Conservation (phyloP, 1,140 invertebrate genomes). For the Camponotus vicinus region DNA sequence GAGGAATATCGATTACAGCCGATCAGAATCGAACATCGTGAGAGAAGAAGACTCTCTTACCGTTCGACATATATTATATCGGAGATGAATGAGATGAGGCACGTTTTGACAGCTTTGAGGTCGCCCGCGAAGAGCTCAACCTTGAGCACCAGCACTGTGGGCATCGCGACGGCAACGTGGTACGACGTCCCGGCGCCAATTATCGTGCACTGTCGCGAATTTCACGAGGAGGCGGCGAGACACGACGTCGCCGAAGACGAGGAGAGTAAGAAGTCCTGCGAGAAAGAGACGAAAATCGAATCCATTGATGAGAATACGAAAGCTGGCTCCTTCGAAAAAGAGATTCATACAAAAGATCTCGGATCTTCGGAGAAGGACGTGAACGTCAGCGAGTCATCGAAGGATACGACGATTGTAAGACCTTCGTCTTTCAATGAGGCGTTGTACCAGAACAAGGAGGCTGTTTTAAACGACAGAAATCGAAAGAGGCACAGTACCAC, state of each 20-base stretch:
- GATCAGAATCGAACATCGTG: conserved; percentile 32
- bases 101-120: conserved; percentile 76
- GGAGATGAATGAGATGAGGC: conserved; percentile 79
- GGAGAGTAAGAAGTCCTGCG: neutral
- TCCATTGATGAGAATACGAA: neutral
- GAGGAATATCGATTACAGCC: neutral
- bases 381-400: neutral
- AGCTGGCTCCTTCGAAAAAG: neutral
- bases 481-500: conserved; percentile 78
- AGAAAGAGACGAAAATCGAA: neutral
- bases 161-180: conserved; percentile 74
- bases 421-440: conserved; percentile 37
- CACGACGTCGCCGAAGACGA: neutral
- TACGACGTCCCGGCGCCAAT: conserved; percentile 79
- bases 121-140: conserved; percentile 71
- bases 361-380: neutral
- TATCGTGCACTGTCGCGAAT: conserved; percentile 79
- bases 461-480: conserved; percentile 20
- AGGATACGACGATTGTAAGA: neutral
- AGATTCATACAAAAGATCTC: neutral
- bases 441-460: conserved; percentile 73
- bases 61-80: neutral
- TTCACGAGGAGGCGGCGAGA: conserved; percentile 59
- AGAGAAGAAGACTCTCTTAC: neutral
- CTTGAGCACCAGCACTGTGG: conserved; percentile 40